phyloP scores from a whole-genome alignment of 2,797 vertebrate species.

The Artibeus jamaicensis region DNA sequence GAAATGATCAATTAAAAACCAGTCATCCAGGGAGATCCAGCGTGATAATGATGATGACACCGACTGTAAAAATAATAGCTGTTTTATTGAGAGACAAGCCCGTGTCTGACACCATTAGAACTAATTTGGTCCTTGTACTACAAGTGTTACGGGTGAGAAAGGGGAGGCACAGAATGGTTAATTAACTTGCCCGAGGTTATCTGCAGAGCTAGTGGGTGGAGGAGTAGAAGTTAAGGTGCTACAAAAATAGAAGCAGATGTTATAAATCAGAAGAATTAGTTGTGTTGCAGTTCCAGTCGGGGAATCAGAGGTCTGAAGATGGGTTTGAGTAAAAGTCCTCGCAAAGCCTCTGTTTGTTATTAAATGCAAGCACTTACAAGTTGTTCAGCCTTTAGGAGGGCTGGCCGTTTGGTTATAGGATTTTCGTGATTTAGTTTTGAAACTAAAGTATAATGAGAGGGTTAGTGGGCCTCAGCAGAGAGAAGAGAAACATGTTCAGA shows the following conservation, averaged over 20 bases:
- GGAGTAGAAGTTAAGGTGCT: background rate
- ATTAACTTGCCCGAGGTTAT: background rate
- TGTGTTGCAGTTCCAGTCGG: background rate
- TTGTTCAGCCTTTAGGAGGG: background rate
- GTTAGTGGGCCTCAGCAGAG: background rate
- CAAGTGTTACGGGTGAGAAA: background rate
- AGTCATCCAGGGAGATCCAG: background rate
- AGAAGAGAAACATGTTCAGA: background rate
- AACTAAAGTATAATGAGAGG: background rate
- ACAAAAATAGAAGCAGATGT: background rate
- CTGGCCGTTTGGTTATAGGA: background rate
- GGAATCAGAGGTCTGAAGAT: background rate
- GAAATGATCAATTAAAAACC: background rate
- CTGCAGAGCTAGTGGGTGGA: background rate
- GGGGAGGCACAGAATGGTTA: background rate
- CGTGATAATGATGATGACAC: background rate
- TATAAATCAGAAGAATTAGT: background rate
- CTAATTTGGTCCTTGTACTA: background rate
- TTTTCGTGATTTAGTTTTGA: conserved; percentile 7
- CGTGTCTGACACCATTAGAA: background rate
- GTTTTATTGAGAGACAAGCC: background rate
- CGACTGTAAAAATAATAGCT: background rate
- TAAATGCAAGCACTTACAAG: background rate
- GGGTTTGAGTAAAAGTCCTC: background rate
- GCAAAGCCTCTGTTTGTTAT: background rate